A percentile compares a stretch with the other conserved stretches of the same genome.
phyloP scores from a whole-genome alignment of 1,140 invertebrate genomes.

The Cherax destructor region DNA sequence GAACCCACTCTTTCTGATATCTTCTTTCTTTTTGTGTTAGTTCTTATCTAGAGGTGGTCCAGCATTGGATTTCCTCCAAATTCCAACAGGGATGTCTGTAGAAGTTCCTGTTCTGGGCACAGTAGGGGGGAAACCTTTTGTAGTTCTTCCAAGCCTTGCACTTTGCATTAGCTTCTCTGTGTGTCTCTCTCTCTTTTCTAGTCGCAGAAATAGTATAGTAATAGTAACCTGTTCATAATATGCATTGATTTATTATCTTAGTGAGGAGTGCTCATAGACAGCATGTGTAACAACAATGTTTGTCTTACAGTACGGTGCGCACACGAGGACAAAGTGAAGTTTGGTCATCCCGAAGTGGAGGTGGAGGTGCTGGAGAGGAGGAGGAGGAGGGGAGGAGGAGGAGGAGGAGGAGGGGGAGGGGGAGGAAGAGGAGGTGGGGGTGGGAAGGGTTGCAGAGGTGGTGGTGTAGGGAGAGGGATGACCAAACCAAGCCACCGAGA shows the following conservation, averaged over 20 bases:
- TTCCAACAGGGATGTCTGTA: no score
- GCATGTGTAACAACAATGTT: background rate
- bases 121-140: no score
- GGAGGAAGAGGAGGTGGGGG: background rate
- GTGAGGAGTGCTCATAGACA: background rate
- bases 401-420: constrained; percentile 15
- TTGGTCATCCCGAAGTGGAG: constrained; percentile 53
- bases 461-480: constrained; percentile 24
- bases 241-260: background rate
- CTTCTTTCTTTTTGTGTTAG: no score
- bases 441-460: background rate
- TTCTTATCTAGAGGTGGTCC: no score
- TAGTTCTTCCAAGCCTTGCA: no score
- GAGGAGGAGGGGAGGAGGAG: constrained; percentile 51
- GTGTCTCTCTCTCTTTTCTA: no score
- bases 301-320: constrained; percentile 51
- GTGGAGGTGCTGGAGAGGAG: constrained; percentile 30
- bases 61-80: no score
- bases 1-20: no score
- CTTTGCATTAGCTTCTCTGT: no score
- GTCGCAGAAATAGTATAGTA: background rate
- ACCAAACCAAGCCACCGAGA: constrained; percentile 22
- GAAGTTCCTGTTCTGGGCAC: no score
- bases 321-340: constrained; percentile 57
- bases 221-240: background rate